Evolutionary conservation across 2,113 vertebrate species (phyloP).

Genomic region (Thermophis baileyi): DNA sequence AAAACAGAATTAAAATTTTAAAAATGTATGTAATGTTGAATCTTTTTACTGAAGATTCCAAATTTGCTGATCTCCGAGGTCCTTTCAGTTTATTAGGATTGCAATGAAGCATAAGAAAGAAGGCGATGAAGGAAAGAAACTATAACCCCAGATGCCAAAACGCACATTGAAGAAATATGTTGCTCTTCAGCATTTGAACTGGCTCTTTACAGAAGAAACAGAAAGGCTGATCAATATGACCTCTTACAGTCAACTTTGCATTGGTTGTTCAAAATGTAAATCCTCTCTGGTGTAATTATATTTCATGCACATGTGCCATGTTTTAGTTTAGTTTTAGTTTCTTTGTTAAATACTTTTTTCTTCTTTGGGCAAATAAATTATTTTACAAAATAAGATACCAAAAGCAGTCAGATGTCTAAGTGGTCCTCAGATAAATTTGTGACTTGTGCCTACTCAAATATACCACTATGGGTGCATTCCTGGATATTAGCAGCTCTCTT

Average conservation of each 20-base stretch:
- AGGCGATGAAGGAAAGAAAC: too few species aligned
- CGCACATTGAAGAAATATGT: too few species aligned
- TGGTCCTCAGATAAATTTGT: background rate
- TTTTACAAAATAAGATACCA: background rate
- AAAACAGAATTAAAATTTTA: too few species aligned
- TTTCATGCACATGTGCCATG: background rate
- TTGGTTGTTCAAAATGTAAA: background rate
- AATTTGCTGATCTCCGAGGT: too few species aligned
- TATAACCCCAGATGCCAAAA: too few species aligned
- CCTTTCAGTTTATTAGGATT: too few species aligned
- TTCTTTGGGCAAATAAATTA: background rate
- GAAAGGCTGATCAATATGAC: background rate
- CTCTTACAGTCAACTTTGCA: background rate
- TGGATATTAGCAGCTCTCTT: background rate
- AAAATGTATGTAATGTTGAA: too few species aligned
- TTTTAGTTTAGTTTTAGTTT: background rate
- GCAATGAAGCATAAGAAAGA: too few species aligned
- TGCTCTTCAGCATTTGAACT: too few species aligned
- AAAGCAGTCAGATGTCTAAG: background rate
- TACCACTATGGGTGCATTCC: background rate
- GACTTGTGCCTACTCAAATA: background rate
- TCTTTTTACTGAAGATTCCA: too few species aligned
- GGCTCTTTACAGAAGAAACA: background rate
- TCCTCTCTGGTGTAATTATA: background rate
- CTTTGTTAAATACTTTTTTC: background rate